Percentiles rank a stretch among this genome's conserved stretches.
phyloP scores from a whole-genome alignment of 2,888 invertebrate species.

The Osmoderma eremita region DNA sequence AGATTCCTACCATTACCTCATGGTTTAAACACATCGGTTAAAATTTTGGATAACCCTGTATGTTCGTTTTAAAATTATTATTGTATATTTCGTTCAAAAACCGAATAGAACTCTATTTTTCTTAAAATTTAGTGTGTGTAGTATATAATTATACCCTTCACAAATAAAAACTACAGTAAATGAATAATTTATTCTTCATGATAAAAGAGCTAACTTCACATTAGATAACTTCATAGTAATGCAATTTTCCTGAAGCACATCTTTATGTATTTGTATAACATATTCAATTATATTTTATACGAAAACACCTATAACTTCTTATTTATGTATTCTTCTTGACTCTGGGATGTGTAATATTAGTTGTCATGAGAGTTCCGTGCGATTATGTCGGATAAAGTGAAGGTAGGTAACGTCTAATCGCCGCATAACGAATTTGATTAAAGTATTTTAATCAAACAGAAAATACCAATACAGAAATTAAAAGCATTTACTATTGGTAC shows the following conservation, averaged over 20 bases:
- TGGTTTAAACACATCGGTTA: too few species aligned
- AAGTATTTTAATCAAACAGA: slow-evolving; percentile 43
- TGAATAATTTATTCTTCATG: too few species aligned
- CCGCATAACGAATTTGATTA: slow-evolving; percentile 17
- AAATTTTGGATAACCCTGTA: too few species aligned
- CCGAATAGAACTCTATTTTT: too few species aligned
- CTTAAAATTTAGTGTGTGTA: too few species aligned
- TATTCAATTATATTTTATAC: slow-evolving; percentile 15
- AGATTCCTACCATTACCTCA: too few species aligned
- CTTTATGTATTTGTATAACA: not conserved
- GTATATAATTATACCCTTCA: too few species aligned
- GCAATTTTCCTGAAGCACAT: slow-evolving; percentile 13
- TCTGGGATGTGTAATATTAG: not conserved
- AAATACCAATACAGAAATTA: slow-evolving; percentile 74
- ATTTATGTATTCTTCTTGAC: slow-evolving; percentile 9
- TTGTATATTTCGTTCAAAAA: too few species aligned
- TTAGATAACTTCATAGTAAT: slow-evolving; percentile 18
- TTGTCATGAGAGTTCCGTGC: not conserved
- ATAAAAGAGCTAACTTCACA: too few species aligned
- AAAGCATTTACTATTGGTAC: slow-evolving; percentile 81
- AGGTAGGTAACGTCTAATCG: slow-evolving; percentile 13
- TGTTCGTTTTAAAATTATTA: too few species aligned
- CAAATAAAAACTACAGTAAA: too few species aligned
- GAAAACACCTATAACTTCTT: slow-evolving; percentile 16
- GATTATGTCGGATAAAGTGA: slow-evolving; percentile 30